Percentiles rank a stretch among this genome's conserved stretches.
These are phyloP conservation scores for Tholera decimalis DNA, from an alignment of 2,888 invertebrate species.

Conservation along the genomic window DNA sequence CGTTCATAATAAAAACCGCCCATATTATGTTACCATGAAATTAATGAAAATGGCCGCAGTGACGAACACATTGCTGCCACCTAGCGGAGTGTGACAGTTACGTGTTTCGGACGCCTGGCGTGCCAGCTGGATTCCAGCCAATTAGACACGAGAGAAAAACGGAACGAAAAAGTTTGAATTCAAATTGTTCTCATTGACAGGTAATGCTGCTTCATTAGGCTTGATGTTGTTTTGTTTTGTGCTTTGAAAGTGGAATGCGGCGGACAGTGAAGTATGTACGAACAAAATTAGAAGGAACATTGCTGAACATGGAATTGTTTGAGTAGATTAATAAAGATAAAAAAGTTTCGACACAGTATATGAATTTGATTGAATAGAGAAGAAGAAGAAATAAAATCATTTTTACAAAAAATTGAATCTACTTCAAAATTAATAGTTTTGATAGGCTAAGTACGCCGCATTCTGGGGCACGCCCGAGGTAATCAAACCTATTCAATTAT, in stretches of 20 bases:
- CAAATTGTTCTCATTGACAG: conserved; percentile 53
- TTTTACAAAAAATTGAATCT: no score
- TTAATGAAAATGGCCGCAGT: conserved; percentile 75
- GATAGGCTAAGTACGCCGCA: no score
- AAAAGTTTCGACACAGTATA: no score
- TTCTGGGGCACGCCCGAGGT: no score
- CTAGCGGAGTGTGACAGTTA: conserved; percentile 77
- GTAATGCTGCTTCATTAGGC: conserved; percentile 57
- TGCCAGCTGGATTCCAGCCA: conserved; percentile 69
- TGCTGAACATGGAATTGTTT: neutral
- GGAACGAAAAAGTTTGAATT: conserved; percentile 44
- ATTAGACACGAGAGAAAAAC: conserved; percentile 65
- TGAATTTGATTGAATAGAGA: no score
- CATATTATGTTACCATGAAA: conserved; percentile 75
- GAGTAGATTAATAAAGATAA: neutral
- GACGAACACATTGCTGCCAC: conserved; percentile 73
- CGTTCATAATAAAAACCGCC: conserved; percentile 64
- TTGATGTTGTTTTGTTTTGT: conserved; percentile 13
- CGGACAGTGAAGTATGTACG: neutral
- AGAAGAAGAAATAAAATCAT: no score
- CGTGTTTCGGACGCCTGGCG: conserved; percentile 72
- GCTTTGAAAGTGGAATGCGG: conserved; percentile 1
- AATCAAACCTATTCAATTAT: no score
- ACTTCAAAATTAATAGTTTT: no score
- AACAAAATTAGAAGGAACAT: neutral